Evolutionary conservation across 2,888 invertebrate genomes (phyloP), one percentile per base, ranked within the genome.

Genomic region (Andrena camellia): DNA sequence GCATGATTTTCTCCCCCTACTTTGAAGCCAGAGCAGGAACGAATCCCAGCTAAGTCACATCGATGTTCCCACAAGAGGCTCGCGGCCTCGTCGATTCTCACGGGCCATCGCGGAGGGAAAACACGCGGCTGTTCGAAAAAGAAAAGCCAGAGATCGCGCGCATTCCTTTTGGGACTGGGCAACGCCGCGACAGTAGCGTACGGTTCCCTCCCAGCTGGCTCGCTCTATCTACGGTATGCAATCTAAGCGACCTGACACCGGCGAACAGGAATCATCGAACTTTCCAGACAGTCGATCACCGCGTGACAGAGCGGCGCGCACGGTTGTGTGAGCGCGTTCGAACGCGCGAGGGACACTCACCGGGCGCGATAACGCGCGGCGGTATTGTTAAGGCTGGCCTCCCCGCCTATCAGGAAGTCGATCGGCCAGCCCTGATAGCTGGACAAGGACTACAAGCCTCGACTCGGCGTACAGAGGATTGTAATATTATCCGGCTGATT

Each of bases 231-330:
- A 10, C 10, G 71, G 70, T 78, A 76, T 82, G 79, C 75, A 60
- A 76, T 80, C 72, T 59, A 76, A 48, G 75, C 72, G 33, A 31
- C 6, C 59, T 31, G 54, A 70, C 48, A 67, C 59, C 26, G 35
- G n/a, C 59, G 64, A 63, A 54, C 71, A 72, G 68, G 70, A 79
- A 84, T 82, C 82, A 74, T 75, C 75, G 82, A 86, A 78, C 78
- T 82, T 86, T 84, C 86, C 70, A 84, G 70, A 78, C 78, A 63
- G 81, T 77, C 71, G 75, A 84, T 78, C 79, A 74, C 64, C 62
- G 20, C 62, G 54, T 59, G 66, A 64, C 74, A 59, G 64, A 60
- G 48, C 52, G 68, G 63, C 20, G 48, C 50, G 29, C 62, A 17
- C 26, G 76, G 13, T 10, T 63, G 33, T 52, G 71, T 62, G 50